phyloP scores from a whole-genome alignment of 2,888 invertebrate species.

The Drosophila prolongata region DNA sequence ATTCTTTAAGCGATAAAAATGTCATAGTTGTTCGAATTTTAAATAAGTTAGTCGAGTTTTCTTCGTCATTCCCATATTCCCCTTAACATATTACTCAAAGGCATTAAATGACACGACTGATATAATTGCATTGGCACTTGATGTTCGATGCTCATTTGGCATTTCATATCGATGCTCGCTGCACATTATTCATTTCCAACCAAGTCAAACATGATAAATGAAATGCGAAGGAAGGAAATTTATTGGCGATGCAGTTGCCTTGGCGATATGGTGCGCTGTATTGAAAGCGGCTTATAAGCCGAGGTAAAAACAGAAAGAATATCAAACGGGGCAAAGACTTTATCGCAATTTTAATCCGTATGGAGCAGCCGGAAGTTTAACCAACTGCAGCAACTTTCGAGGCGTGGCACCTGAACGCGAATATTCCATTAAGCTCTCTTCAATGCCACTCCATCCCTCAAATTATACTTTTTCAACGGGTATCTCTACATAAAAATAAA shows the following conservation, averaged over 20 bases:
- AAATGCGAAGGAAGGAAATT: conserved; percentile 41
- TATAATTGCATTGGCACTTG: conserved; percentile 42
- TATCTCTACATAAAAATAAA: background rate
- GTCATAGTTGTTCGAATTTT: background rate
- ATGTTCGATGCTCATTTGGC: conserved; percentile 33
- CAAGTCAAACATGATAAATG: conserved; percentile 44
- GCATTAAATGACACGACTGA: background rate
- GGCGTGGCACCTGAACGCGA: conserved; percentile 44
- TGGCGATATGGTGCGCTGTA: conserved; percentile 51
- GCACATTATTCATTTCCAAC: conserved; percentile 31
- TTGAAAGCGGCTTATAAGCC: conserved; percentile 52
- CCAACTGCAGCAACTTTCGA: conserved; percentile 36
- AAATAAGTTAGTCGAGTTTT: too few relatives aligned
- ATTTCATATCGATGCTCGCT: conserved; percentile 22
- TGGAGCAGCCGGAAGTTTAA: conserved; percentile 24
- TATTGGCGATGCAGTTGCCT: conserved; percentile 32
- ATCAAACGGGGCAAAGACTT: conserved; percentile 13
- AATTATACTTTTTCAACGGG: conserved; percentile 4
- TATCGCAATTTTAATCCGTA: conserved; percentile 35
- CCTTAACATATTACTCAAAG: background rate
- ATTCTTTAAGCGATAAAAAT: background rate
- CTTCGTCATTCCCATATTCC: background rate
- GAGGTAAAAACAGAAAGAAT: conserved; percentile 12
- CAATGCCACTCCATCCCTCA: background rate
- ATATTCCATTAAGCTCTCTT: conserved; percentile 68